Base-by-base conservation (phyloP, 2,888 invertebrate genomes). In the Platycheirus rosarum region DNA sequence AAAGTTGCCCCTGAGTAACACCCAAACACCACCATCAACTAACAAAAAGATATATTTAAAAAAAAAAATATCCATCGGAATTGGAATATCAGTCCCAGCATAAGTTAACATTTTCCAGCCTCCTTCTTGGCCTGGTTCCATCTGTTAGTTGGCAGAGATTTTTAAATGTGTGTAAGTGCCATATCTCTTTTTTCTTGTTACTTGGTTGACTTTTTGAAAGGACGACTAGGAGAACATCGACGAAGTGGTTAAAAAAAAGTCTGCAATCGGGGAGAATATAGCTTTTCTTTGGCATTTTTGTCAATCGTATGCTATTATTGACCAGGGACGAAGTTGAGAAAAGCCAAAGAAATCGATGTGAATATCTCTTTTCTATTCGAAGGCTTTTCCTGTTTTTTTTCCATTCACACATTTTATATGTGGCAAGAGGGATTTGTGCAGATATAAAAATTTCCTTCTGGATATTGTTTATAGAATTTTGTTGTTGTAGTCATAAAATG, bases 41-140 rank as follows among this genome's bases (percentile, higher is more conserved):
- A n/a, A n/a, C n/a, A n/a, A n/a, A n/a, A n/a, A n/a, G n/a, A n/a
- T n/a, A n/a, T n/a, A n/a, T n/a, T n/a, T n/a, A n/a, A n/a, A n/a
- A n/a, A n/a, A n/a, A n/a, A n/a, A n/a, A n/a, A n/a, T n/a, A 63
- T 69, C 78, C 65, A 73, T 78, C 42, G 44, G 46, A 69, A 63
- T 74, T 63, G 78, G 42, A 74, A 74, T 74, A 74, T 44, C 37
- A 16, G 18, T 53, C 49, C 23, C 32, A 57, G 29, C 42, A 57
- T 32, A 23, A 35, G 37, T 40, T 40, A 37, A 7, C 60, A 55
- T 18, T 26, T 55, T 37, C n/a, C n/a, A n/a, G 13, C 8, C 35
- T 13, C 37, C 26, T 48, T 57, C 11, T 14, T 11, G 13, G 57
- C n/a, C n/a, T n/a, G n/a, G n/a, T n/a, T 42, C 40, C 63, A 48